Conservation (phyloP, 2,888 invertebrate genomes). For the Erpobdella octoculata region DNA sequence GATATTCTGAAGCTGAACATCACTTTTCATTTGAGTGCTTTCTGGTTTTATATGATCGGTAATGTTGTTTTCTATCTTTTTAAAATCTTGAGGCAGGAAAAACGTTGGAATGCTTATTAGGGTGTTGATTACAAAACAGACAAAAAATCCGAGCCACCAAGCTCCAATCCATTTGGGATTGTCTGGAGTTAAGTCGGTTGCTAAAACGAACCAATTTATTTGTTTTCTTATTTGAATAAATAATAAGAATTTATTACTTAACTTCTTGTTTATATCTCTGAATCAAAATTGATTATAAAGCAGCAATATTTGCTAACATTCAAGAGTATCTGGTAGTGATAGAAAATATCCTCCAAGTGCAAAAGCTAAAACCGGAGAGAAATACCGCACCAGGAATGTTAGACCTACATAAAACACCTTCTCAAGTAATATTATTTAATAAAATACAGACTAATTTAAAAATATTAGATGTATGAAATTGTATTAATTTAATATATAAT, state of each 20-base stretch:
- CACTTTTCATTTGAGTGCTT: too few relatives aligned
- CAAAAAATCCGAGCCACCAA: conserved; percentile 33
- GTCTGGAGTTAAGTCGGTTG: conserved; percentile 19
- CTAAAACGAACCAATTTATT: conserved; percentile 12
- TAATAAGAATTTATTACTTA: background rate
- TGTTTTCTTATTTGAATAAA: background rate
- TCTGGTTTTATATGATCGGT: too few relatives aligned
- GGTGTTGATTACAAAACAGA: conserved; percentile 25
- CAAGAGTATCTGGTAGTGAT: conserved; percentile 13
- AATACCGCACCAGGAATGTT: conserved; percentile 21
- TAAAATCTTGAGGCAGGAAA: conserved; percentile 22
- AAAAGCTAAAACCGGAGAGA: conserved; percentile 28
- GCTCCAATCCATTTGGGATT: conserved; percentile 33
- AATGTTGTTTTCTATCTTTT: too few relatives aligned
- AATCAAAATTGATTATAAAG: background rate
- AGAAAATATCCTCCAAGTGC: conserved; percentile 26
- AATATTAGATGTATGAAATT: too few relatives aligned
- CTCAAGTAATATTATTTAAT: background rate
- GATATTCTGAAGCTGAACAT: too few relatives aligned
- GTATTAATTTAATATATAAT: too few relatives aligned
- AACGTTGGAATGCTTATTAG: conserved; percentile 20
- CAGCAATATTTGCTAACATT: background rate
- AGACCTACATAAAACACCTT: background rate
- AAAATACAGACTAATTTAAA: background rate
- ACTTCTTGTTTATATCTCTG: background rate